Percentiles rank a stretch among this genome's conserved stretches.
Evolutionary conservation across 2,797 vertebrate species (phyloP).

Genomic region (Notamacropus eugenii): DNA sequence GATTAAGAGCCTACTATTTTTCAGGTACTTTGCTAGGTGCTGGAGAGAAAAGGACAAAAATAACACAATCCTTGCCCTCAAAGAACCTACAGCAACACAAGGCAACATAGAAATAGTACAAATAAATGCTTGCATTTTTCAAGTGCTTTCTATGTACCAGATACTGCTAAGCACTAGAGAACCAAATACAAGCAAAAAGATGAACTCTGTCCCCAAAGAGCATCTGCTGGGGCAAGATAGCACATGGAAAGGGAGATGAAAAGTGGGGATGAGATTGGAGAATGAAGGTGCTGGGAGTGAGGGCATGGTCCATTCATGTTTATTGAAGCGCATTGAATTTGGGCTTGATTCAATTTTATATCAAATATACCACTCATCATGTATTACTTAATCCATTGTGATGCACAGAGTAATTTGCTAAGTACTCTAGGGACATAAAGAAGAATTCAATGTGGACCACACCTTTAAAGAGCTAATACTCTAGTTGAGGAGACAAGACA

Average conservation of each 20-base stretch:
- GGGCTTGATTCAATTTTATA: slow-evolving; percentile 17
- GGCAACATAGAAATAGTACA: not conserved
- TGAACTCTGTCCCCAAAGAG: not conserved
- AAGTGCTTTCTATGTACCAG: not conserved
- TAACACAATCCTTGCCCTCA: not conserved
- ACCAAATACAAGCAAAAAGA: slow-evolving; percentile 24
- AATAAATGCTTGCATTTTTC: not conserved
- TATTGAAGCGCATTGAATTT: not conserved
- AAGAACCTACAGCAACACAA: not conserved
- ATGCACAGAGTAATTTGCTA: not conserved
- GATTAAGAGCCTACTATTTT: not conserved
- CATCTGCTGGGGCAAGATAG: not conserved
- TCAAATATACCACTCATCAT: not conserved
- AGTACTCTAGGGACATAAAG: slow-evolving; percentile 1
- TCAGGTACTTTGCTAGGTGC: not conserved
- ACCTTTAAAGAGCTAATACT: not conserved
- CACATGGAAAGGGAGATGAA: not conserved
- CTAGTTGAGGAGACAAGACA: not conserved
- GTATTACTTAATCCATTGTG: not conserved
- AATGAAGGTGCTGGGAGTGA: not conserved
- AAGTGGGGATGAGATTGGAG: not conserved
- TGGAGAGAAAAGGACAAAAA: not conserved
- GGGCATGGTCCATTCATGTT: not conserved
- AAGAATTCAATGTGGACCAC: slow-evolving; percentile 23
- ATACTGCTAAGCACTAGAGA: slow-evolving; percentile 20